These are phyloP conservation scores for Tinamus major DNA, from an alignment of 2,797 vertebrate species.

Conservation along the genomic window DNA sequence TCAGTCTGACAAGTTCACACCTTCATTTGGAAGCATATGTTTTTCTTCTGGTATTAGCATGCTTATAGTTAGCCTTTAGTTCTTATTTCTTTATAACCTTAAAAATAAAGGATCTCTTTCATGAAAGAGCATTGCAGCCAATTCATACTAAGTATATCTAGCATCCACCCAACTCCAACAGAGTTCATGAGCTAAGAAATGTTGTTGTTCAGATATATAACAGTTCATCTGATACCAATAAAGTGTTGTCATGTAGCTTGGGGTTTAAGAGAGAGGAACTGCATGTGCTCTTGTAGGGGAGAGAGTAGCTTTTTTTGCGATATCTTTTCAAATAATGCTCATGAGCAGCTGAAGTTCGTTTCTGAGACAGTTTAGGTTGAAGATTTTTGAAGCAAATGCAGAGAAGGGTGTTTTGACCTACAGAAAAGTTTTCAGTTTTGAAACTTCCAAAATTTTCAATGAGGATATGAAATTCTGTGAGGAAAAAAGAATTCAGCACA, in stretches of 20 bases:
- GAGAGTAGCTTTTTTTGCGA: not conserved
- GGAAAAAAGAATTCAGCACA: not conserved
- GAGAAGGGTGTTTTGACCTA: not conserved
- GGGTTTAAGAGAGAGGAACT: not conserved
- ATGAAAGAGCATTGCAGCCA: not conserved
- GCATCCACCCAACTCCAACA: slow-evolving; percentile 33
- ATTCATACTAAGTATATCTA: not conserved
- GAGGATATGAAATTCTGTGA: not conserved
- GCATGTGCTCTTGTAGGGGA: not conserved
- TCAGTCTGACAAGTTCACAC: not conserved
- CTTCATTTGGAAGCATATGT: not conserved
- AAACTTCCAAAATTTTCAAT: not conserved
- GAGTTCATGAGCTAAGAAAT: slow-evolving; percentile 14
- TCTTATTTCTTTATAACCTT: slow-evolving; percentile 1
- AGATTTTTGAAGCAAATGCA: not conserved
- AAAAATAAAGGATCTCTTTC: slow-evolving; percentile 56
- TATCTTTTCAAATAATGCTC: not conserved
- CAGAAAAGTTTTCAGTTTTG: not conserved
- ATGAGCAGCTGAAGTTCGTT: not conserved
- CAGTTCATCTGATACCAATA: not conserved
- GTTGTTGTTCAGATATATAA: not conserved
- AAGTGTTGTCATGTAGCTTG: not conserved
- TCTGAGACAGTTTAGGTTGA: not conserved
- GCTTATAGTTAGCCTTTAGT: not conserved
- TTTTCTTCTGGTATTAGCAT: not conserved